These are phyloP conservation scores for Trichosurus vulpecula DNA, from an alignment of 2,797 vertebrate genomes.

Conservation along the genomic window DNA sequence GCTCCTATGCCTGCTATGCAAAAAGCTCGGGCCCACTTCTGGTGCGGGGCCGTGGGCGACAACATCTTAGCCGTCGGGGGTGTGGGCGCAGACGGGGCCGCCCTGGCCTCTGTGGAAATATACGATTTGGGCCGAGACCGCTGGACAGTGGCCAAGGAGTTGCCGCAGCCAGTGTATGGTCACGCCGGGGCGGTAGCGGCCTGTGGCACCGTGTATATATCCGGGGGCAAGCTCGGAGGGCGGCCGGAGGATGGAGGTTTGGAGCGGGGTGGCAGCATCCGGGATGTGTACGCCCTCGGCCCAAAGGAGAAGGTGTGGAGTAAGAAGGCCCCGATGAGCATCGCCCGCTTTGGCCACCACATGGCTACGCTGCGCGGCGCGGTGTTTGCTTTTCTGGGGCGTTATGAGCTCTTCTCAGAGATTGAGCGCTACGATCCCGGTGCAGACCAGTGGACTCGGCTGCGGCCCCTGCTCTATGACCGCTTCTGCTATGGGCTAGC, in stretches of 20 bases:
- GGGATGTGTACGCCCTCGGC: constrained; percentile 88
- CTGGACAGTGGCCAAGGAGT: constrained; percentile 86
- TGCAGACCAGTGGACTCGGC: constrained; percentile 91
- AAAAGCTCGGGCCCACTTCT: constrained; percentile 91
- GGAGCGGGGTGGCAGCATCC: constrained; percentile 85
- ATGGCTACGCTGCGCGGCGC: constrained; percentile 88
- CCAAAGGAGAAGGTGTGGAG: constrained; percentile 85
- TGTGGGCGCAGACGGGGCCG: constrained; percentile 72
- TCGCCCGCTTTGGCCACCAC: constrained; percentile 93
- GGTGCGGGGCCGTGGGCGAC: constrained; percentile 88
- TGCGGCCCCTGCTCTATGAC: constrained; percentile 89
- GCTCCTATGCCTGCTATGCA: constrained; percentile 87
- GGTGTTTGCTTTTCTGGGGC: constrained; percentile 93
- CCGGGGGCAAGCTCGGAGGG: constrained; percentile 87
- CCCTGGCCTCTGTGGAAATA: constrained; percentile 90
- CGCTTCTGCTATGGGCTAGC: constrained; percentile 93
- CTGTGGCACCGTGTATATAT: constrained; percentile 87
- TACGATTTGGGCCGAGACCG: constrained; percentile 89
- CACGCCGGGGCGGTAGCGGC: constrained; percentile 90
- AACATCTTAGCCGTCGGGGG: constrained; percentile 92
- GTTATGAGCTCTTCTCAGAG: constrained; percentile 95
- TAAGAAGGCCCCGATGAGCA: constrained; percentile 91
- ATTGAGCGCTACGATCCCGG: constrained; percentile 91
- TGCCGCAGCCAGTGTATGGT: constrained; percentile 89
- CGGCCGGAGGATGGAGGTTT: constrained; percentile 40